Evolutionary conservation across 2,113 vertebrate genomes (phyloP).

Genomic region (Clinocottus analis): DNA sequence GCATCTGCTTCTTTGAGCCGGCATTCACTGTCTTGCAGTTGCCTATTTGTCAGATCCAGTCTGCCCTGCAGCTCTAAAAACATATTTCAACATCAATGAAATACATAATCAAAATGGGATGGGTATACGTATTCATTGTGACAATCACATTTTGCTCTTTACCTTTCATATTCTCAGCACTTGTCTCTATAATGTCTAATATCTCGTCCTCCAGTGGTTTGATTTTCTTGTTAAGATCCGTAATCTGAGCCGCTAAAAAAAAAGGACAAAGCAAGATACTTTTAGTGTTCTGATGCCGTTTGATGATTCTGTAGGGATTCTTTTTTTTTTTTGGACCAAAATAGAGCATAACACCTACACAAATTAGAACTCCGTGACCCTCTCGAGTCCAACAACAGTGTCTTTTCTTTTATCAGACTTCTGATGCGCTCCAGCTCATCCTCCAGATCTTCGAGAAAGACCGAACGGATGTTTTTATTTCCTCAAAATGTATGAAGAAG

Average conservation of each 20-base stretch:
- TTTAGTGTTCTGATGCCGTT: background rate
- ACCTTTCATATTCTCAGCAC: conserved; percentile 31
- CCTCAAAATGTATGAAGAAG: background rate
- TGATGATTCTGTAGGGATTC: background rate
- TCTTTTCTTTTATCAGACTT: conserved; percentile 39
- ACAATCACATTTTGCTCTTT: background rate
- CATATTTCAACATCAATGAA: background rate
- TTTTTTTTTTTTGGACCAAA: background rate
- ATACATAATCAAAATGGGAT: background rate
- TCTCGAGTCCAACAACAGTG: background rate
- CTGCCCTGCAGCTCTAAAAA: conserved; percentile 61
- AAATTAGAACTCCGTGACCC: background rate
- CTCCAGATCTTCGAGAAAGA: conserved; percentile 49
- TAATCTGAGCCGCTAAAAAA: conserved; percentile 55
- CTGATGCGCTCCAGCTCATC: conserved; percentile 29
- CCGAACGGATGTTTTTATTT: background rate
- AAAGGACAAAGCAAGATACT: background rate
- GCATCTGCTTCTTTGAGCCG: conserved; percentile 12
- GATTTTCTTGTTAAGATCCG: conserved; percentile 43
- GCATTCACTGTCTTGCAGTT: conserved; percentile 45
- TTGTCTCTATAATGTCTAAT: conserved; percentile 15
- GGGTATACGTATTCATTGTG: background rate
- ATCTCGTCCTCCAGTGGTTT: conserved; percentile 22
- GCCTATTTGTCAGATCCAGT: too few species aligned
- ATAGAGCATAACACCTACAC: conserved; percentile 36